phyloP scores from a whole-genome alignment of 2,113 vertebrate species.

The Rhombomys opimus region DNA sequence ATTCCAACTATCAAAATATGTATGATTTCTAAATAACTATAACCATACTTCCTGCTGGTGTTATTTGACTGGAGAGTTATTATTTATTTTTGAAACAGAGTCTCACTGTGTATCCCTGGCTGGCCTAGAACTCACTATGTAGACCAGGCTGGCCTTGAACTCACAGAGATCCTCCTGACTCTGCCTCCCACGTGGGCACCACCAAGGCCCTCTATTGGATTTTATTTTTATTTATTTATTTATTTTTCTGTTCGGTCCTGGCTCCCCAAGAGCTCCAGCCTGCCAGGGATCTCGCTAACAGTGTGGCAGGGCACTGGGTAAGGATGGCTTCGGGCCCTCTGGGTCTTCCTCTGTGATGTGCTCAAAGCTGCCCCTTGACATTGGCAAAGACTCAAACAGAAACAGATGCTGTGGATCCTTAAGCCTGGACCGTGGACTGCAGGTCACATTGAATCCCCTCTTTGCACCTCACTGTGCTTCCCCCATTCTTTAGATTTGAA shows the following conservation, averaged over 20 bases:
- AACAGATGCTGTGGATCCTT: neutral
- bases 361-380: neutral
- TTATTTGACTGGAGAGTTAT: neutral
- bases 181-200: neutral
- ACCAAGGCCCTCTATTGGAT: neutral
- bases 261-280: neutral
- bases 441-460: neutral
- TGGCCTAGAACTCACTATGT: neutral
- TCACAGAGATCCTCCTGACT: neutral
- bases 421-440: neutral
- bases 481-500: constrained; percentile 25
- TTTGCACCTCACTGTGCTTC: constrained; percentile 20
- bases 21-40: constrained; percentile 28
- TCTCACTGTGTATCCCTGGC: neutral
- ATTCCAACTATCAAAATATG: neutral
- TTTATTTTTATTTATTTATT: too few relatives aligned
- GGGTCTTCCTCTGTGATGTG: neutral
- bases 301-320: too few relatives aligned
- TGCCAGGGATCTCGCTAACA: neutral
- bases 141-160: neutral
- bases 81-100: neutral
- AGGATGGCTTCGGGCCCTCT: neutral
- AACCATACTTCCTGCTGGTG: neutral
- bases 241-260: neutral
- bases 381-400: neutral